Percentiles rank a stretch among this genome's conserved stretches.
These are phyloP conservation scores for Chaenocephalus aceratus DNA, from an alignment of 2,113 vertebrate species.

Conservation along the genomic window DNA sequence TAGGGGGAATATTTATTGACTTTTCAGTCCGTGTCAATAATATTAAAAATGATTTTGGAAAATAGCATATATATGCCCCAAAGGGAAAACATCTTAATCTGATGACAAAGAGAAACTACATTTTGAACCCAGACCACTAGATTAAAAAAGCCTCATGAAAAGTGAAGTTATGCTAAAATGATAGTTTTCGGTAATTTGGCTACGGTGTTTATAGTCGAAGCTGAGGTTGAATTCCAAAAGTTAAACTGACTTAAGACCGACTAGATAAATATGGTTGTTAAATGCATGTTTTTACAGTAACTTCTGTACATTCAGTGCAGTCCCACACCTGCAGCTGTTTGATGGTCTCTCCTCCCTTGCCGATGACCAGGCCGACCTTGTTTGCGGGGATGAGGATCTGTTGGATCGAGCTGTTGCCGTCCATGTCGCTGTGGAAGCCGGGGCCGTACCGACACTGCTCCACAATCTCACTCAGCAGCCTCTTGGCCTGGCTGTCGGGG, in stretches of 20 bases:
- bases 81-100: too few relatives aligned
- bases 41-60: too few relatives aligned
- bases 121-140: too few relatives aligned
- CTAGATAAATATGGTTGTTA: background rate
- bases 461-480: slow-evolving; percentile 95
- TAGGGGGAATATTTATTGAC: too few relatives aligned
- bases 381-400: slow-evolving; percentile 97
- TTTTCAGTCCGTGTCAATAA: too few relatives aligned
- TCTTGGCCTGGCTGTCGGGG: slow-evolving; percentile 91
- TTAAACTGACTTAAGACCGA: background rate
- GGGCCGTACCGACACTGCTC: slow-evolving; percentile 98
- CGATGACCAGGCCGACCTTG: slow-evolving; percentile 98
- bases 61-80: too few relatives aligned
- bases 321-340: slow-evolving; percentile 94
- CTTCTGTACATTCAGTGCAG: background rate
- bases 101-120: too few relatives aligned
- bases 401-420: slow-evolving; percentile 92
- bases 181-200: too few relatives aligned
- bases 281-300: background rate
- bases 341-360: slow-evolving; percentile 98
- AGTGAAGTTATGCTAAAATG: too few relatives aligned
- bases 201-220: too few relatives aligned
- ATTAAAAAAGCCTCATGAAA: too few relatives aligned
- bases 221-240: too few relatives aligned
- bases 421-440: slow-evolving; percentile 93